These are phyloP conservation scores for Cyclopterus lumpus DNA, from an alignment of 2,797 vertebrate species.

Conservation along the genomic window DNA sequence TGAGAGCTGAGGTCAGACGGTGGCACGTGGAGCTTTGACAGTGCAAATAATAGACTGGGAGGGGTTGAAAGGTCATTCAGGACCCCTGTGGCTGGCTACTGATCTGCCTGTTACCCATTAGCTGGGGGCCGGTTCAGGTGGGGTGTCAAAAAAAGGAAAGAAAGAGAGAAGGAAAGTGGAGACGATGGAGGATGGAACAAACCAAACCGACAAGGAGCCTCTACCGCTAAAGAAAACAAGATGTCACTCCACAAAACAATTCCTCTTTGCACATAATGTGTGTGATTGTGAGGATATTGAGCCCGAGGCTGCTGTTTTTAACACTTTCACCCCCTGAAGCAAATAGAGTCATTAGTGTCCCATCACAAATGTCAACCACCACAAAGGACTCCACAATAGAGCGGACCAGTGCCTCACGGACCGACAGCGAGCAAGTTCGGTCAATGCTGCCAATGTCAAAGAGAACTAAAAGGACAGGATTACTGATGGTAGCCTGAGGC, in stretches of 20 bases:
- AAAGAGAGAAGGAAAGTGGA: background rate
- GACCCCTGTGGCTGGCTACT: conserved; percentile 67
- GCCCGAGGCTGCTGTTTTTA: conserved; percentile 44
- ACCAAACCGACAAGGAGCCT: background rate
- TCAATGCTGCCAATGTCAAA: conserved; percentile 53
- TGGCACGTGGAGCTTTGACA: conserved; percentile 58
- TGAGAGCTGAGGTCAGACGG: conserved; percentile 58
- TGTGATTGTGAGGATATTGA: conserved; percentile 11
- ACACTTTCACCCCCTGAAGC: conserved; percentile 23
- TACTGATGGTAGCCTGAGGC: conserved; percentile 49
- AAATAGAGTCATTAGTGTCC: conserved; percentile 52
- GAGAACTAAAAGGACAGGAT: conserved; percentile 53
- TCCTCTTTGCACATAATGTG: background rate
- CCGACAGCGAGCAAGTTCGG: conserved; percentile 38
- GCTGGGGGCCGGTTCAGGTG: conserved; percentile 47
- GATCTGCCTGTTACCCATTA: conserved; percentile 70
- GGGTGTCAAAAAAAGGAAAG: conserved; percentile 9
- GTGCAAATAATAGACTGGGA: conserved; percentile 68
- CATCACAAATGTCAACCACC: conserved; percentile 57
- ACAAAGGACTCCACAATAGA: conserved; percentile 52
- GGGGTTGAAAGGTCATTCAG: conserved; percentile 68
- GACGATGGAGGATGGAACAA: background rate
- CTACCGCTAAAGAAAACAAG: background rate
- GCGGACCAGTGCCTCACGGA: conserved; percentile 1
- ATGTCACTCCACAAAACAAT: conserved; percentile 6